Evolutionary conservation across 1,140 invertebrate genomes (phyloP).

Genomic region (Eumeta japonica): DNA sequence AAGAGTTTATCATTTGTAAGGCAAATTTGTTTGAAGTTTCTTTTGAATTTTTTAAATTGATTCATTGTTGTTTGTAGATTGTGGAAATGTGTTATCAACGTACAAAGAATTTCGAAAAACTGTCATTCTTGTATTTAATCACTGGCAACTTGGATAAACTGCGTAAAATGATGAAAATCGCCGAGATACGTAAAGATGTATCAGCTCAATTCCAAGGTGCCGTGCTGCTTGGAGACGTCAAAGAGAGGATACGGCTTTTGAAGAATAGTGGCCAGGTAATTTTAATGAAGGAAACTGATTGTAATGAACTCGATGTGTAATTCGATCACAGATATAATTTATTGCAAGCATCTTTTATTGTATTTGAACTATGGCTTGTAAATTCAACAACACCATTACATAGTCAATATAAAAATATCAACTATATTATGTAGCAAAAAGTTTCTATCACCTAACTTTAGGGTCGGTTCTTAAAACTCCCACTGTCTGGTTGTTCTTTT

Average conservation of each 20-base stretch:
- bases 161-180: conserved; percentile 98
- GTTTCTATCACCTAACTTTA: no score
- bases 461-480: no score
- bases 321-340: no score
- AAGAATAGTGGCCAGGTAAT: conserved; percentile 68
- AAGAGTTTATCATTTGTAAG: not conserved
- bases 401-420: no score
- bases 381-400: no score
- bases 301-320: no score
- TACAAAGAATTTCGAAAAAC: conserved; percentile 98
- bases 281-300: no score
- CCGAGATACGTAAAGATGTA: conserved; percentile 91
- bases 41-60: not conserved
- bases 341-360: no score
- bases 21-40: not conserved
- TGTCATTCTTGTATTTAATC: conserved; percentile 97
- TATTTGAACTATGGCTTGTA: no score
- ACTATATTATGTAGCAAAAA: no score
- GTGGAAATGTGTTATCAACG: conserved; percentile 99
- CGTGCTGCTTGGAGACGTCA: conserved; percentile 86
- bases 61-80: conserved; percentile 51
- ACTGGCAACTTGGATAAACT: conserved; percentile 98
- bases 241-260: conserved; percentile 87
- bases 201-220: conserved; percentile 97
- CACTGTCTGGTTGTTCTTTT: no score